Percentiles rank a stretch among this genome's conserved stretches.
phyloP scores from a whole-genome alignment of 1,140 invertebrate genomes.

The Thalassaphorura encarpata region DNA sequence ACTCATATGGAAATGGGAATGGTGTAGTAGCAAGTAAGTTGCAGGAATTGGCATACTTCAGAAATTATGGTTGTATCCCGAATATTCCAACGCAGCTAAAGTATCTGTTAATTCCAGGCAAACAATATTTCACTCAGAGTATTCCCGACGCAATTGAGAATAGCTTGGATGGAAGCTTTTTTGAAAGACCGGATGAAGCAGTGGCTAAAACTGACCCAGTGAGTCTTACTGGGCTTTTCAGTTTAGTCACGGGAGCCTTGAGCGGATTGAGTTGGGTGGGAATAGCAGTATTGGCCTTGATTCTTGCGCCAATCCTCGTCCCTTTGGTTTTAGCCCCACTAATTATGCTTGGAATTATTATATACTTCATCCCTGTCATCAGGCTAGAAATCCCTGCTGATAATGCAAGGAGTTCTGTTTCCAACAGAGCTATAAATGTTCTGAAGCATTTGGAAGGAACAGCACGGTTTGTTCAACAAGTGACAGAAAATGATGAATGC shows the following conservation, averaged over 20 bases:
- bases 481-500: slow-evolving; percentile 22
- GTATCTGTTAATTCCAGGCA: too few relatives aligned
- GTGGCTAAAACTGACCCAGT: neutral
- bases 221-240: neutral
- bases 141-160: too few relatives aligned
- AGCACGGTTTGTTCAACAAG: slow-evolving; percentile 2
- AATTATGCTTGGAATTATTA: slow-evolving; percentile 1
- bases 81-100: too few relatives aligned
- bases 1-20: too few relatives aligned
- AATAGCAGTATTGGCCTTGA: neutral
- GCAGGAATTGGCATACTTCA: too few relatives aligned
- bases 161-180: too few relatives aligned
- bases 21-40: too few relatives aligned
- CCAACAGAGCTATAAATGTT: neutral
- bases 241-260: neutral
- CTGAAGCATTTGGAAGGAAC: neutral
- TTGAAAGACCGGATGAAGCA: slow-evolving; percentile 1
- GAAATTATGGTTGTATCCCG: too few relatives aligned
- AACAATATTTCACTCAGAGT: too few relatives aligned
- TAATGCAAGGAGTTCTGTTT: slow-evolving; percentile 5
- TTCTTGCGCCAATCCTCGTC: slow-evolving; percentile 11
- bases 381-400: slow-evolving; percentile 4
- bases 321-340: slow-evolving; percentile 6
- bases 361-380: slow-evolving; percentile 13
- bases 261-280: slow-evolving; percentile 1